A percentile compares a stretch with the other conserved stretches of the same genome.
Evolutionary conservation across 2,888 invertebrate genomes (phyloP).

Genomic region (Patella pellucida): DNA sequence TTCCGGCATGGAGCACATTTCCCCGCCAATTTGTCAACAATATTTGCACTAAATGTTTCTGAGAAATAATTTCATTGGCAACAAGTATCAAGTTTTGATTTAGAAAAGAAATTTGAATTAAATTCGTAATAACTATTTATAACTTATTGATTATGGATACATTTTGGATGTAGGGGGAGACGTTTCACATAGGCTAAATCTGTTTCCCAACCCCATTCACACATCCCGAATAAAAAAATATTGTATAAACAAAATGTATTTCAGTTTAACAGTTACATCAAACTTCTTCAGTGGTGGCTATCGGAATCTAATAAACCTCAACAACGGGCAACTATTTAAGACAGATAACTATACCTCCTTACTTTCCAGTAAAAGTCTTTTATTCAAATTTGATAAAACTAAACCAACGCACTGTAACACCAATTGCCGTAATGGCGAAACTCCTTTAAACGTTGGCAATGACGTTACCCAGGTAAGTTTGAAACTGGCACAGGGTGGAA

Average conservation of each 20-base stretch:
- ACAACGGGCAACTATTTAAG: neutral
- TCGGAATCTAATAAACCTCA: neutral
- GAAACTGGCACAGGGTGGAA: too few species aligned
- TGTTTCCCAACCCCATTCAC: too few species aligned
- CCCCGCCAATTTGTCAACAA: too few species aligned
- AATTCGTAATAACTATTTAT: too few species aligned
- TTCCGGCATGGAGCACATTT: too few species aligned
- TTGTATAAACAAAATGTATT: neutral
- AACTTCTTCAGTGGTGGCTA: conserved; percentile 11
- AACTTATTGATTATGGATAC: too few species aligned
- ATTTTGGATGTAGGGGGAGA: neutral
- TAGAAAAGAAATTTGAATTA: too few species aligned
- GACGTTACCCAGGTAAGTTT: conserved; percentile 9
- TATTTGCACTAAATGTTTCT: neutral
- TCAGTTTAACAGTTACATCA: conserved; percentile 9
- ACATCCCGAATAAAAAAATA: neutral
- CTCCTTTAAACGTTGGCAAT: neutral
- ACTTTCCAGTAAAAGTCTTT: neutral
- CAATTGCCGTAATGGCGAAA: neutral
- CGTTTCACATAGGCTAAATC: too few species aligned
- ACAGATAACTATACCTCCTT: neutral
- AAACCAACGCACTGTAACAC: neutral
- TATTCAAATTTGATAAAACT: conserved; percentile 14
- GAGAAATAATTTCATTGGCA: too few species aligned
- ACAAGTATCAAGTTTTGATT: neutral